Percentiles rank a stretch among this genome's conserved stretches.
Conservation (phyloP, 1,140 invertebrate genomes). For the Drosophila micromelanica region DNA sequence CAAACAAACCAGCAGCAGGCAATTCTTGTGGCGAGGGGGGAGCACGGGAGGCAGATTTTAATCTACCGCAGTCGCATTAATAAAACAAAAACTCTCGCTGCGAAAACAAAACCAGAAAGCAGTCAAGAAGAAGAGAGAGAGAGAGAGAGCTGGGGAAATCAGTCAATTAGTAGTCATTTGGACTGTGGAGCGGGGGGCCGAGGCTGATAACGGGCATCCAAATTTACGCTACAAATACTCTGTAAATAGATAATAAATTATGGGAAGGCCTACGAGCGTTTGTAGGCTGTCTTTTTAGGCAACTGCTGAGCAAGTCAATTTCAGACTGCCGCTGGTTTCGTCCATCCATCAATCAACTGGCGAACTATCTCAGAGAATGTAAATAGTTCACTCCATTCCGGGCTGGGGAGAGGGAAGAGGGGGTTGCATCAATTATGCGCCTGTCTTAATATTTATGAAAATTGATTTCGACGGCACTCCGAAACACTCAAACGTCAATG, state of each 20-base stretch:
- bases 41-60: slow-evolving; percentile 53
- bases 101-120: slow-evolving; percentile 43
- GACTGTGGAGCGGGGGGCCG: slow-evolving; percentile 1
- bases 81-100: slow-evolving; percentile 62
- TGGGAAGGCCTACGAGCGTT: not conserved
- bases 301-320: slow-evolving; percentile 7
- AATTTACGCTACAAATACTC: slow-evolving; percentile 72
- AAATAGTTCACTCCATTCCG: slow-evolving; percentile 47
- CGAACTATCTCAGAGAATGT: slow-evolving; percentile 53
- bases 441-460: slow-evolving; percentile 82
- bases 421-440: slow-evolving; percentile 72
- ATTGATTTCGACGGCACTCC: slow-evolving; percentile 66
- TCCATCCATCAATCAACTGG: slow-evolving; percentile 71
- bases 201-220: slow-evolving; percentile 40
- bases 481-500: slow-evolving; percentile 69
- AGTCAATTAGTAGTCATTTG: slow-evolving; percentile 78
- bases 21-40: not conserved
- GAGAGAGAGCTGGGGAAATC: slow-evolving; percentile 41
- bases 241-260: slow-evolving; percentile 76
- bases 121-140: slow-evolving; percentile 16
- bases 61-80: slow-evolving; percentile 68
- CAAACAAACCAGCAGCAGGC: not conserved
- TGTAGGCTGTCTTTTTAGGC: slow-evolving; percentile 21
- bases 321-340: slow-evolving; percentile 32
- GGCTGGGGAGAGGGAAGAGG: slow-evolving; percentile 15